phyloP scores from a whole-genome alignment of 1,140 invertebrate genomes.

The Telenomus remus region DNA sequence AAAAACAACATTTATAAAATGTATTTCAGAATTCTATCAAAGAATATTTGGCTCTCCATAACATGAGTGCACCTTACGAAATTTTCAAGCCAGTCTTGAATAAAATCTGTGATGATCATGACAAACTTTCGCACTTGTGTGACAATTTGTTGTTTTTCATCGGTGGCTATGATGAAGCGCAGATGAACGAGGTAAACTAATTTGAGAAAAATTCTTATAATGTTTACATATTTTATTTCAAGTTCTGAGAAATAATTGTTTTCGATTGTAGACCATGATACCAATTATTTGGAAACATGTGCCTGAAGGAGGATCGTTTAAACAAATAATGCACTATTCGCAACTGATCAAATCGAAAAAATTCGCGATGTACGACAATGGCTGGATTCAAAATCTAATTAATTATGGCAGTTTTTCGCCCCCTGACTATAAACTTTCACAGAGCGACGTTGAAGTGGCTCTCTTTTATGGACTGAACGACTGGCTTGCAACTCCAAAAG shows the following conservation, averaged over 20 bases:
- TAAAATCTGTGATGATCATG: background rate
- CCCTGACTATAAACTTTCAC: too few relatives aligned
- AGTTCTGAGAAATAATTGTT: background rate
- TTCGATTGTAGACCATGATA: background rate
- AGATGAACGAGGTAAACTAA: background rate
- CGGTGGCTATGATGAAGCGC: background rate
- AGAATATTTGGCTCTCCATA: conserved; percentile 1
- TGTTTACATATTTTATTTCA: too few relatives aligned
- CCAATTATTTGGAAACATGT: background rate
- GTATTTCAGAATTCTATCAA: conserved; percentile 5
- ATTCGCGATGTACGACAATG: too few relatives aligned
- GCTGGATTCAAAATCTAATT: too few relatives aligned
- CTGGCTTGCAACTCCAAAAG: too few relatives aligned
- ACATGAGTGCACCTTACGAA: background rate
- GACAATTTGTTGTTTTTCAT: background rate
- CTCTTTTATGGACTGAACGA: too few relatives aligned
- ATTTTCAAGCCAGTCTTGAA: background rate
- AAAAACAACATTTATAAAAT: too few relatives aligned
- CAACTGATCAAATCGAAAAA: background rate
- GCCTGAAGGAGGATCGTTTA: background rate
- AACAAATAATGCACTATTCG: background rate
- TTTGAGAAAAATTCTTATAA: too few relatives aligned
- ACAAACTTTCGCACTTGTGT: background rate
- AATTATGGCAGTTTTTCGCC: too few relatives aligned
- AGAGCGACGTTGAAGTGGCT: too few relatives aligned